Base-by-base conservation (phyloP, 1,140 invertebrate species). In the Euschistus heros region DNA sequence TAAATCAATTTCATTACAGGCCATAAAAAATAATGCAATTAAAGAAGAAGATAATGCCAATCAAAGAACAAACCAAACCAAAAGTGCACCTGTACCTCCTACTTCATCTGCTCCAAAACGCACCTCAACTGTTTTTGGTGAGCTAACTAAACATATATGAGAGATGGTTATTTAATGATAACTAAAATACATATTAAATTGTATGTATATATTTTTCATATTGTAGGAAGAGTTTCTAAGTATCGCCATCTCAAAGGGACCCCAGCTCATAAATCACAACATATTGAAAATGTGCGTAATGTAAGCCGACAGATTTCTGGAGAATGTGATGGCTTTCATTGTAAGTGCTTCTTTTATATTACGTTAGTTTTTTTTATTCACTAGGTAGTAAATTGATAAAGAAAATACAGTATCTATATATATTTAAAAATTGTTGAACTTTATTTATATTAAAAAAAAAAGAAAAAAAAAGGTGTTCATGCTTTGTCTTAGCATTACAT, bases 191-290 rank as follows among this genome's bases (percentile, higher is more conserved):
- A 37, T 6, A 37, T 37, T 37, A 37, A n/a, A 13, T 37, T 10
- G 1, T 37, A 10, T 55, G 17, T 7, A 54, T 55, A 20, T 54
- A 5, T 55, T 64, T 26, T 52, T 33, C 2, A 63, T 18, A 73
- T 76, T 73, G 14, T 69, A 89, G 87, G 90, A 52, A 87, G 89
- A 71, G 89, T 93, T 55, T 93, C 92, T 0, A 97, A 97, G 75
- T 97, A 93, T 73, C 83, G 92, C 14, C 92, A 96, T 73, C 76
- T 97, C 67, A 94, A 94, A 74, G 92, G 92, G 33, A 92, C 88
- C 7, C 83, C 91, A 2, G 84, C 86, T 8, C 92, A 94, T 75
- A 93, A 94, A 76, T 92, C 88, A 18, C 86, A 85, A 0, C 91
- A 95, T 71, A 90, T 97, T 69, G 93, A 95, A 73, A 97, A 97